Evolutionary conservation across 2,888 invertebrate species (phyloP).

Genomic region (Sialis lutaria): DNA sequence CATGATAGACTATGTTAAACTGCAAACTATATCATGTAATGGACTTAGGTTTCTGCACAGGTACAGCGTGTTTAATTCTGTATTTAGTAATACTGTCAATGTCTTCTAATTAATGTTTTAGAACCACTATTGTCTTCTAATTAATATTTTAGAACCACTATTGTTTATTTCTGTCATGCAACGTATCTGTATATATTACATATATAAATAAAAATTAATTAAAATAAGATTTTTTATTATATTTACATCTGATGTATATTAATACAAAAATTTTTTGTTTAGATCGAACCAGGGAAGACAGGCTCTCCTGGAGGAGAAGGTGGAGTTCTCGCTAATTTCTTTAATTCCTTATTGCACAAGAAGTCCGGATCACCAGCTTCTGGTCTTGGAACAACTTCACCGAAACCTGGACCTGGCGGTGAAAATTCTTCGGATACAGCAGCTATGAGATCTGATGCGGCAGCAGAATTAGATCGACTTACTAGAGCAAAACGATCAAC

Average conservation of each 20-base stretch:
- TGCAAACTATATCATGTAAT: too few relatives aligned
- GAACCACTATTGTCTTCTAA: too few relatives aligned
- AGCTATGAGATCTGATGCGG: conserved; percentile 73
- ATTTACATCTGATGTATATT: too few relatives aligned
- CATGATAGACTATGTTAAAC: too few relatives aligned
- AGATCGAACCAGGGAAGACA: conserved; percentile 52
- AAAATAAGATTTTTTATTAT: background rate
- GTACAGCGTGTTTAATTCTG: too few relatives aligned
- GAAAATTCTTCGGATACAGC: conserved; percentile 39
- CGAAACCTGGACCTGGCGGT: conserved; percentile 19
- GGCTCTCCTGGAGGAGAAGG: conserved; percentile 67
- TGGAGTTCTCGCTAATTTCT: conserved; percentile 93
- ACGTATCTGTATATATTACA: too few relatives aligned
- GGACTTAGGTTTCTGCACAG: too few relatives aligned
- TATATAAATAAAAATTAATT: background rate
- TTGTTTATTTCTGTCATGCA: too few relatives aligned
- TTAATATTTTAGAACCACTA: too few relatives aligned
- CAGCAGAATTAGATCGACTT: conserved; percentile 81
- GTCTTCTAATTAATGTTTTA: too few relatives aligned
- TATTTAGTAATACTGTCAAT: too few relatives aligned
- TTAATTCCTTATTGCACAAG: conserved; percentile 92
- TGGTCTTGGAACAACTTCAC: conserved; percentile 30
- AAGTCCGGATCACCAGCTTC: conserved; percentile 57
- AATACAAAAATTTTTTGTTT: background rate
- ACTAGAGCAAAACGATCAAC: conserved; percentile 46